Base-by-base conservation (phyloP, 2,888 invertebrate species). In the Machimus atricapillus region DNA sequence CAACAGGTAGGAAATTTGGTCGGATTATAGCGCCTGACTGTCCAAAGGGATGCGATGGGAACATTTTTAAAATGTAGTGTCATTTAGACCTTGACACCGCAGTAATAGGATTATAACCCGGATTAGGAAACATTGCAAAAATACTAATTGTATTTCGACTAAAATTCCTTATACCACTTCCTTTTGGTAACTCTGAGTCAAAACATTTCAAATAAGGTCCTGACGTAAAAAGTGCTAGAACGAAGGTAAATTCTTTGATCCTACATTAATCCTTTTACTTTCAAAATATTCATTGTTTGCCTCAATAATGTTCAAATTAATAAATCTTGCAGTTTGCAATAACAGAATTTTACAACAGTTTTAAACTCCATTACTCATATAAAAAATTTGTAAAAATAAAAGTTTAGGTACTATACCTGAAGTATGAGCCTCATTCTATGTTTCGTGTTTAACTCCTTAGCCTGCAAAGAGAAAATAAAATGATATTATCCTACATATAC, bases 21-120 rank as follows among this genome's bases (percentile, higher is more conserved):
- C 27, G 73, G 83, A 83, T 83, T 83, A 83, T 83, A 83, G 83
- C 83, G 83, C 83, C 83, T 83, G 8, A 14, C 58, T n/a, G 52
- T 52, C 37, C 14, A 19, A 40, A 40, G n/a, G 52, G 40, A 19
- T 40, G 19, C 66, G 66, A 6, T 52, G 52, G 83, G 52, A 31
- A 83, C 23, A 2, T 40, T 66, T 66, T 37, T n/a, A 52, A n/a
- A 52, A n/a, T 83, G 37, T 79, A 66, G 12, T 78, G 81, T 81
- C 56, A 81, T 81, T 31, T 81, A 31, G 16, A 40, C 40, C 16
- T 76, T 34, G 76, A 76, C 66, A 66, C 66, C 23, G 2, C 2
- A 66, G 23, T 66, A 66, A 66, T 66, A 66, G 66, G 66, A 66
- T 66, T 66, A 66, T 23, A 7, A 14, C 1, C 27, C 1, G 12